Percentiles rank a stretch among this genome's conserved stretches.
These are phyloP conservation scores for Dinothrombium tinctorium DNA, from an alignment of 1,140 invertebrate genomes.

Conservation along the genomic window DNA sequence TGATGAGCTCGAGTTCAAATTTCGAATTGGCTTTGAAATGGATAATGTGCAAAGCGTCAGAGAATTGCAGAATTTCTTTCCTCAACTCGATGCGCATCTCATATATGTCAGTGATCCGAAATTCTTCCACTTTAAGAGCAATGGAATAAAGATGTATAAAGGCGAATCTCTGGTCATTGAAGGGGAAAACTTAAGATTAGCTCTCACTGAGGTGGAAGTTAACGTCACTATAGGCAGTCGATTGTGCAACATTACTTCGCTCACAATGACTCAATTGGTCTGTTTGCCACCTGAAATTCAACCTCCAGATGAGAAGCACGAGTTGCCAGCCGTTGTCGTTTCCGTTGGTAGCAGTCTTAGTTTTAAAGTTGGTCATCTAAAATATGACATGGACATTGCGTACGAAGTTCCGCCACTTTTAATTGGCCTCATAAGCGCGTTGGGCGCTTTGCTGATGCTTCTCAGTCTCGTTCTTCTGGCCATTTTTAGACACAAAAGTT, in stretches of 20 bases:
- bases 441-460: constrained; percentile 44
- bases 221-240: constrained; percentile 68
- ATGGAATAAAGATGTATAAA: constrained; percentile 55
- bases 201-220: constrained; percentile 67
- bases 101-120: constrained; percentile 76
- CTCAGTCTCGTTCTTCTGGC: constrained; percentile 62
- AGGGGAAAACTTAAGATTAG: constrained; percentile 68
- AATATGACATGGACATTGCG: constrained; percentile 40
- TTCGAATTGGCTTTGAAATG: constrained; percentile 70
- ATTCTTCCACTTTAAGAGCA: constrained; percentile 57
- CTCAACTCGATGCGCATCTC: constrained; percentile 46
- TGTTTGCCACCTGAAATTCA: constrained; percentile 65
- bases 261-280: constrained; percentile 61
- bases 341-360: constrained; percentile 59
- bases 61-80: constrained; percentile 63
- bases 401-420: background rate
- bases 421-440: constrained; percentile 16
- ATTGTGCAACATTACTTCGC: constrained; percentile 72
- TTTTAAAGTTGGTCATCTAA: constrained; percentile 57
- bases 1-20: constrained; percentile 11
- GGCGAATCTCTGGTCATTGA: constrained; percentile 87
- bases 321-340: constrained; percentile 15
- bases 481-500: constrained; percentile 69
- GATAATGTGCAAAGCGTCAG: constrained; percentile 69
- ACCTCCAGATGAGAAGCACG: constrained; percentile 46